Percentiles rank a stretch among this genome's conserved stretches.
Evolutionary conservation across 2,113 vertebrate species (phyloP).

Genomic region (Rhinogobius similis): DNA sequence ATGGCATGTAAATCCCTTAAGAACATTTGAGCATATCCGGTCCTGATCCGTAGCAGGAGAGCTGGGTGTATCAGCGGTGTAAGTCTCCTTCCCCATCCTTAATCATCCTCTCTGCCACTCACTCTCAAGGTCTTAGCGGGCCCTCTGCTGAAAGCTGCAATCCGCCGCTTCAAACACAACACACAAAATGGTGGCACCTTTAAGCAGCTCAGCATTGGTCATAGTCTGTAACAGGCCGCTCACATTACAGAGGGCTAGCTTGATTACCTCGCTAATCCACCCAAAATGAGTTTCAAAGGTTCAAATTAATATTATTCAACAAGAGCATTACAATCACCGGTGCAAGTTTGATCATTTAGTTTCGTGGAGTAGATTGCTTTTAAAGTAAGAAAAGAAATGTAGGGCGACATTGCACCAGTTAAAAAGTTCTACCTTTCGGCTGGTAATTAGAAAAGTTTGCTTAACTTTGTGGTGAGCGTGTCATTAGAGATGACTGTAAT

Average conservation of each 20-base stretch:
- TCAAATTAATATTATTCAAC: constrained; percentile 50
- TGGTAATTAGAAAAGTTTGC: constrained; percentile 9
- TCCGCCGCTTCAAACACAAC: constrained; percentile 52
- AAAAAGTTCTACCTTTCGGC: constrained; percentile 14
- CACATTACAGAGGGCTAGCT: constrained; percentile 32
- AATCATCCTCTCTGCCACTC: constrained; percentile 70
- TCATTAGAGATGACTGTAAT: constrained; percentile 10
- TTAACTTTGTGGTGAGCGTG: constrained; percentile 2
- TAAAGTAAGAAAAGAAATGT: background rate
- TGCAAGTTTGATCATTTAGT: constrained; percentile 5
- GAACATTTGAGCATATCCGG: constrained; percentile 62
- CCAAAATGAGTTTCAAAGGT: constrained; percentile 43
- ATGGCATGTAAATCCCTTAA: constrained; percentile 69
- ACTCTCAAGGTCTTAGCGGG: constrained; percentile 66
- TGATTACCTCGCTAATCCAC: constrained; percentile 51
- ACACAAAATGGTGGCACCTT: constrained; percentile 47
- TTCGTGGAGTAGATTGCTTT: background rate
- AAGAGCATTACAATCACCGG: constrained; percentile 11
- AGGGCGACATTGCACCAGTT: background rate
- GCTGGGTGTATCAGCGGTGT: constrained; percentile 57
- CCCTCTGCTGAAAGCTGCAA: constrained; percentile 53
- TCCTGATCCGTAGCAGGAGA: constrained; percentile 54
- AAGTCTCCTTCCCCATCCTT: constrained; percentile 59
- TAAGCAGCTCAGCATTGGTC: constrained; percentile 50
- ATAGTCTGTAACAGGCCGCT: constrained; percentile 40